Evolutionary conservation across 1,140 invertebrate species (phyloP), one percentile per base, ranked within the genome.

Genomic region (Scaptomyza hsui): DNA sequence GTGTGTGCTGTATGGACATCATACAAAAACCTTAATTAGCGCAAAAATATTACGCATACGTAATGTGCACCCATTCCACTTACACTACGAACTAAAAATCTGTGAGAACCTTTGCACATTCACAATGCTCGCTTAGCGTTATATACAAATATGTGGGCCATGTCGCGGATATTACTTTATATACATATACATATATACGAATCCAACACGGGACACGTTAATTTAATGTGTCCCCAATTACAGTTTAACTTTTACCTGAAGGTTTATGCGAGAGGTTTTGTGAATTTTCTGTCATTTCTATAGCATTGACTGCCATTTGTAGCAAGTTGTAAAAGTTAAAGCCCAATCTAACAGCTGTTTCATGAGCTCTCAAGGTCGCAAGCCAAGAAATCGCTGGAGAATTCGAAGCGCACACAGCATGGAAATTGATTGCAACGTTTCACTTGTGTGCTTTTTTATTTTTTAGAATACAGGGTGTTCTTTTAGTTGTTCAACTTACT

Each of bases 1-100:
- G 55, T 65, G 48, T 53, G 76, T 51, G 35, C 21, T 12, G 55
- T 65, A 53, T 53, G 76, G 67, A 64, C 53, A 64, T 64, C 10
- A 44, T 35, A 29, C 6, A 71, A 79, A 80, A 75, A 61, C 68
- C 62, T 77, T 81, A 88, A 88, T 85, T 81, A 77, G 70, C 64
- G 53, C 56, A 61, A 6, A 29, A 55, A 68, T 69, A 68, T 72
- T 26, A 72, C 56, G 63, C 56, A 72, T 68, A 72, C 70, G 70
- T 45, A 24, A 21, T 39, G 39, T 61, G 2, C 1, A 37, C 37
- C 24, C 19, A 3, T 47, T 12, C 2, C 3, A 9, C 1, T 12
- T 29, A 29, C 7, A 29, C 26, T 29, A 1, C 6, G 7, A 24
- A 24, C 6, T 24, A 0, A 35, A 37, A 70, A 61, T 65, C 62